Evolutionary conservation across 2,888 invertebrate species (phyloP), one percentile per base, ranked within the genome.

Genomic region (Myathropa florea): DNA sequence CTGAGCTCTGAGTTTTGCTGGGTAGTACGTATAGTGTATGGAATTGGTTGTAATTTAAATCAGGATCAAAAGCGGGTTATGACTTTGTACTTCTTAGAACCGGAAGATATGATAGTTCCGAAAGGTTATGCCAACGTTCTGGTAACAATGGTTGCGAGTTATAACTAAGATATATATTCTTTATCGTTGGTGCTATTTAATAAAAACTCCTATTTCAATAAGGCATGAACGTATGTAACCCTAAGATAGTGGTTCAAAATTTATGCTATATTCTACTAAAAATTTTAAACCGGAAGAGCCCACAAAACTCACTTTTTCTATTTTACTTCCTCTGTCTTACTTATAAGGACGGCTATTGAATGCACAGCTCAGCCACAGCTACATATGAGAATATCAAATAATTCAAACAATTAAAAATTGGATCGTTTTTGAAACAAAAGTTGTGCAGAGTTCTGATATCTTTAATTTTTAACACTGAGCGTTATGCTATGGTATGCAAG

Each of bases 41-140:
- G 30, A 59, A 75, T 21, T 67, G 59, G 26, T 39, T 72, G 72
- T 67, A 72, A 78, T 72, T 73, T 64, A 53, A 46, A 73, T 39
- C 73, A 79, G 83, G 79, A 83, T 83, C 68, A 83, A 73, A 55
- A 63, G 23, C 39, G 64, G 57, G 63, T 68, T 68, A 23, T 67
- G 53, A 68, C 68, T 78, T 83, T 73, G n/a, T 46, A 59, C 14
- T 83, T 83, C 72, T 53, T 30, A 46, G 68, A 81, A 81, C 64
- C 70, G 71, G 78, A 71, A 78, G 78, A 57, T 46, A 26, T 14
- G 28, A 53, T 30, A 64, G 57, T 70, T 78, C 39, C 57, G 57
- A 71, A 57, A 78, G 57, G 64, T 71, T 24, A 76, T 3, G 21
- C 30, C n/a, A 21, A 61, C 61, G 55, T 57, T 78, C 23, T 39